These are phyloP conservation scores for Esox masquinongy DNA, from an alignment of 2,797 vertebrate genomes.

Conservation along the genomic window DNA sequence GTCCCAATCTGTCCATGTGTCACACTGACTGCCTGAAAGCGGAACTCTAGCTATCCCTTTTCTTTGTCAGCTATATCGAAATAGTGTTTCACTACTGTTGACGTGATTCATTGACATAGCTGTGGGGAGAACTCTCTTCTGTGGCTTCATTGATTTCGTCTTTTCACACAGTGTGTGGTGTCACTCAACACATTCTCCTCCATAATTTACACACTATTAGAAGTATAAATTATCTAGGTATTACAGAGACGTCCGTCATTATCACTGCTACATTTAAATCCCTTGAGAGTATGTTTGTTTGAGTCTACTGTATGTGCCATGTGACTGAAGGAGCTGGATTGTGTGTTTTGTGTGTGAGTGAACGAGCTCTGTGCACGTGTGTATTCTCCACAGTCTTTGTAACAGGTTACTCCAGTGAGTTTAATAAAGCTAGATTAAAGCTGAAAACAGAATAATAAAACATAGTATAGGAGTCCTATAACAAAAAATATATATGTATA, in stretches of 20 bases:
- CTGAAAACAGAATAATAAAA: too few species aligned
- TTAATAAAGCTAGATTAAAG: too few species aligned
- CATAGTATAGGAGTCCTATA: too few species aligned
- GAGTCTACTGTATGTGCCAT: too few species aligned
- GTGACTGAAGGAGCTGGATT: too few species aligned
- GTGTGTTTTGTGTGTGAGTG: too few species aligned
- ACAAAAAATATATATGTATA: too few species aligned
- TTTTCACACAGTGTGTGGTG: not conserved
- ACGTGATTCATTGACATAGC: not conserved
- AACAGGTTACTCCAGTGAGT: too few species aligned
- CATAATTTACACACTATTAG: not conserved
- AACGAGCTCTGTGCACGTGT: too few species aligned
- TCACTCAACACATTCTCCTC: not conserved
- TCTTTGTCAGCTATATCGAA: not conserved
- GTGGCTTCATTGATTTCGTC: not conserved
- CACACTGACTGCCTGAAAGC: not conserved
- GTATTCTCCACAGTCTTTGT: too few species aligned
- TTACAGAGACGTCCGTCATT: not conserved
- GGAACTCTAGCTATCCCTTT: not conserved
- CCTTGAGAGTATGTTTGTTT: too few species aligned
- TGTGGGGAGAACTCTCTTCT: not conserved
- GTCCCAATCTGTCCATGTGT: slow-evolving; percentile 11
- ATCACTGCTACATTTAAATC: not conserved
- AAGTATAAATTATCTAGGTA: not conserved
- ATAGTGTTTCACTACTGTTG: not conserved